These are phyloP conservation scores for Sinella curviseta DNA, from an alignment of 1,140 invertebrate species.

Conservation along the genomic window DNA sequence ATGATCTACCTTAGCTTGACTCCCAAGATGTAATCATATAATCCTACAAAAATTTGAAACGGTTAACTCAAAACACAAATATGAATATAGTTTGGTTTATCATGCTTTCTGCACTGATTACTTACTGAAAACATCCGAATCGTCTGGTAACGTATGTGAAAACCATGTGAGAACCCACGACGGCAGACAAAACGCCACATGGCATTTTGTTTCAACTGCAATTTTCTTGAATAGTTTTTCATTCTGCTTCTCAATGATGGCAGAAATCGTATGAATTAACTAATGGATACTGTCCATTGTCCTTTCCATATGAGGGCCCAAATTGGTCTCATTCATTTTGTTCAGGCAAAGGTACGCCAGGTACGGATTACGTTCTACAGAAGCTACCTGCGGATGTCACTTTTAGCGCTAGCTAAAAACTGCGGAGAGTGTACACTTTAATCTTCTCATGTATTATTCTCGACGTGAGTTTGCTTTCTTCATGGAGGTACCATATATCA, in stretches of 20 bases:
- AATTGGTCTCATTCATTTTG: slow-evolving; percentile 38
- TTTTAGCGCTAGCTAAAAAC: no score
- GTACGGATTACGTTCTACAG: slow-evolving; percentile 41
- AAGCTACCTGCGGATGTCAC: slow-evolving; percentile 42
- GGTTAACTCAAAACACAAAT: not conserved
- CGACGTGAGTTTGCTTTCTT: no score
- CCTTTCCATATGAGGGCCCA: slow-evolving; percentile 46
- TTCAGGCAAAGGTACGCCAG: slow-evolving; percentile 46
- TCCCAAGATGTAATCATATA: slow-evolving; percentile 49
- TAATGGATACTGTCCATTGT: slow-evolving; percentile 47
- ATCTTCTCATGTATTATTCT: no score
- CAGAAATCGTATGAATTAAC: slow-evolving; percentile 45
- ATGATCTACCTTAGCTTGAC: slow-evolving; percentile 28
- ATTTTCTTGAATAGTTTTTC: slow-evolving; percentile 45
- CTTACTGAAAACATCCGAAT: slow-evolving; percentile 48
- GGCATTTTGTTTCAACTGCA: slow-evolving; percentile 43
- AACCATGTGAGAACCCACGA: slow-evolving; percentile 50
- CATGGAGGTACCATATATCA: no score
- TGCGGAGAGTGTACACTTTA: no score
- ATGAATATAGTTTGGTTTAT: not conserved
- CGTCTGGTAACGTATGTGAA: slow-evolving; percentile 46
- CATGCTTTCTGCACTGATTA: slow-evolving; percentile 18
- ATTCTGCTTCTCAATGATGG: slow-evolving; percentile 46
- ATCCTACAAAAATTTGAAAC: slow-evolving; percentile 31
- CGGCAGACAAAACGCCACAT: slow-evolving; percentile 45